Percentiles rank a stretch among this genome's conserved stretches.
Conservation (phyloP, 2,888 invertebrate genomes). For the Epirrhoe tristata region DNA sequence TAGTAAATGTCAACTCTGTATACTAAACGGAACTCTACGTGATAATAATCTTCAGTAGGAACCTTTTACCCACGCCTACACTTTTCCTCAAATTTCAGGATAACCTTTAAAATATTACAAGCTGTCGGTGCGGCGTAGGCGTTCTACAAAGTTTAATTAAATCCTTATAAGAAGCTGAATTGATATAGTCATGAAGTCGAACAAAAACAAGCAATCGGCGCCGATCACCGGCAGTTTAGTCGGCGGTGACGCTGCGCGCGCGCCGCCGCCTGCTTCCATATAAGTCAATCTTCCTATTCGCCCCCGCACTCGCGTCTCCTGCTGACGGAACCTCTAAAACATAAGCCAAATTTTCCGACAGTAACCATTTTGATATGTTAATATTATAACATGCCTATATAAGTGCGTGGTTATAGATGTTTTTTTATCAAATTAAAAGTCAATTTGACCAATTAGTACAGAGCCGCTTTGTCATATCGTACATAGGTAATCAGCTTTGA, state of each 20-base stretch:
- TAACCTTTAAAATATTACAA: conserved; percentile 37
- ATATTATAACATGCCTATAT: conserved; percentile 52
- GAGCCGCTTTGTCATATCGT: conserved; percentile 14
- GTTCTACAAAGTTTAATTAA: conserved; percentile 65
- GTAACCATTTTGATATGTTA: conserved; percentile 65
- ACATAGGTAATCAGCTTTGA: conserved; percentile 13
- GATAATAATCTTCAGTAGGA: conserved; percentile 17
- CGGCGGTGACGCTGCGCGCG: conserved; percentile 74
- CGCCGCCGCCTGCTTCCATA: conserved; percentile 66
- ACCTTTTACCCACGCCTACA: conserved; percentile 29
- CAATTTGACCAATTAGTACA: conserved; percentile 33
- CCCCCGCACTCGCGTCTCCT: conserved; percentile 69
- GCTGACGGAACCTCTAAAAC: conserved; percentile 65
- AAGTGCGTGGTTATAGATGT: conserved; percentile 40
- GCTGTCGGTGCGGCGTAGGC: conserved; percentile 56
- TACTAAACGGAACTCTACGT: neutral
- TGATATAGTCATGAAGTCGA: conserved; percentile 65
- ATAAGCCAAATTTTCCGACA: conserved; percentile 61
- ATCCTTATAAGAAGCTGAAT: conserved; percentile 74
- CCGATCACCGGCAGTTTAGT: conserved; percentile 58
- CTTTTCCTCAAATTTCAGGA: conserved; percentile 26
- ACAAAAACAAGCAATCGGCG: conserved; percentile 55
- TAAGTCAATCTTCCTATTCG: conserved; percentile 80
- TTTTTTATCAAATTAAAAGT: conserved; percentile 43
- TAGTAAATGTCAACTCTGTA: neutral